These are phyloP conservation scores for Anastrepha ludens DNA, from an alignment of 1,140 invertebrate genomes.

Conservation along the genomic window DNA sequence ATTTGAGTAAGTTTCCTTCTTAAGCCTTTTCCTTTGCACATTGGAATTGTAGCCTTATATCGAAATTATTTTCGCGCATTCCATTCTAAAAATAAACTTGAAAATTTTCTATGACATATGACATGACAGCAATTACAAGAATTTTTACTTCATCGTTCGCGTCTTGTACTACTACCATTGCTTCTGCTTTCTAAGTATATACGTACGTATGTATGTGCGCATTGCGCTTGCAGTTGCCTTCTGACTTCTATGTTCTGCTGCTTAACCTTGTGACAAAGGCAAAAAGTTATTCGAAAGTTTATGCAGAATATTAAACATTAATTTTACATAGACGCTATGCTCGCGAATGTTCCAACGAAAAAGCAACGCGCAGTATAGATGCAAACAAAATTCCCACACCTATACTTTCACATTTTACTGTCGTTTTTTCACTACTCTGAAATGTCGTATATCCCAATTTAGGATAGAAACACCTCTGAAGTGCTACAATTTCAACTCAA, in stretches of 20 bases:
- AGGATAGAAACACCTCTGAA: too few species aligned
- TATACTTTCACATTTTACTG: not conserved
- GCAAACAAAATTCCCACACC: not conserved
- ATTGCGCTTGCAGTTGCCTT: not conserved
- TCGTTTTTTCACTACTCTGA: too few species aligned
- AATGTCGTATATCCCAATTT: too few species aligned
- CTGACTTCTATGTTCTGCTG: not conserved
- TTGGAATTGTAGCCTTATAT: not conserved
- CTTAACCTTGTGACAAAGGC: not conserved
- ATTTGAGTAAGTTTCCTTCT: too few species aligned
- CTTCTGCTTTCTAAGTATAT: not conserved
- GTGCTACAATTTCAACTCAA: too few species aligned
- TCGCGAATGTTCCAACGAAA: not conserved
- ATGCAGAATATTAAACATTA: slow-evolving; percentile 28
- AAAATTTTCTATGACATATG: slow-evolving; percentile 12
- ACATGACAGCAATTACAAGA: slow-evolving; percentile 45
- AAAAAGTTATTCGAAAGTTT: slow-evolving; percentile 33
- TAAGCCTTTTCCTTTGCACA: not conserved
- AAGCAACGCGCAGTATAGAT: not conserved
- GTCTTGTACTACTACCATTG: not conserved
- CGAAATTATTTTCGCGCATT: not conserved
- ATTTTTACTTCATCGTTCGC: not conserved
- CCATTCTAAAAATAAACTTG: not conserved
- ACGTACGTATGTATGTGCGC: not conserved
- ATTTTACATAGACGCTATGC: not conserved